phyloP scores from a whole-genome alignment of 2,888 invertebrate genomes.

The Acrobasis consociella region DNA sequence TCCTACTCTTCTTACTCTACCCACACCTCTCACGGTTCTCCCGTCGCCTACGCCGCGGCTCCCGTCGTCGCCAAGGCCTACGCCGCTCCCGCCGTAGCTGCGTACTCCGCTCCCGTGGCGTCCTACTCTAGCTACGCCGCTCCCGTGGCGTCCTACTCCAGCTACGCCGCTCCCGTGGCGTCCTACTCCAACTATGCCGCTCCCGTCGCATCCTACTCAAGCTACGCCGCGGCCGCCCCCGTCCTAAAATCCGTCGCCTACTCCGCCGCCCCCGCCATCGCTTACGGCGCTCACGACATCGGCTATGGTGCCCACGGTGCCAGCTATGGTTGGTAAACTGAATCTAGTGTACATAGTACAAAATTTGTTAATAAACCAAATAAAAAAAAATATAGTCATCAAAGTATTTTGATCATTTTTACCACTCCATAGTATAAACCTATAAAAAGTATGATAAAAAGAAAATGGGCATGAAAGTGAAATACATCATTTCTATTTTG shows the following conservation, averaged over 20 bases:
- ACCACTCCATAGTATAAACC: not conserved
- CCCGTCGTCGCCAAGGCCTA: constrained; percentile 63
- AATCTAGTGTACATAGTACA: constrained; percentile 38
- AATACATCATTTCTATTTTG: no score
- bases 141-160: constrained; percentile 47
- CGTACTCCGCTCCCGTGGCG: constrained; percentile 52
- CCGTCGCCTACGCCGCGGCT: constrained; percentile 61
- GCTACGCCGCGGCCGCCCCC: constrained; percentile 34
- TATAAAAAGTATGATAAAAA: no score
- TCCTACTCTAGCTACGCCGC: constrained; percentile 59
- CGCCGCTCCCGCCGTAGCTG: constrained; percentile 51
- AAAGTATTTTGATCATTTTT: not conserved
- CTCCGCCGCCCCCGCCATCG: constrained; percentile 83
- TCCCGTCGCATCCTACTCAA: constrained; percentile 47
- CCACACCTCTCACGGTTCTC: constrained; percentile 48
- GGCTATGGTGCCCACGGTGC: constrained; percentile 85
- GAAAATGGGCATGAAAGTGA: no score
- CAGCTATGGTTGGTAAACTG: constrained; percentile 85
- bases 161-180: constrained; percentile 45
- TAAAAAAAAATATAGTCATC: not conserved
- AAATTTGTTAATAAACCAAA: constrained; percentile 55
- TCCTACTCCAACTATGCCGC: constrained; percentile 53
- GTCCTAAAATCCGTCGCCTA: constrained; percentile 60
- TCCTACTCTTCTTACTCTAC: constrained; percentile 37
- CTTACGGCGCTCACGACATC: constrained; percentile 85